These are phyloP conservation scores for Drosophila formosana DNA, from an alignment of 2,888 invertebrate genomes.

Conservation along the genomic window DNA sequence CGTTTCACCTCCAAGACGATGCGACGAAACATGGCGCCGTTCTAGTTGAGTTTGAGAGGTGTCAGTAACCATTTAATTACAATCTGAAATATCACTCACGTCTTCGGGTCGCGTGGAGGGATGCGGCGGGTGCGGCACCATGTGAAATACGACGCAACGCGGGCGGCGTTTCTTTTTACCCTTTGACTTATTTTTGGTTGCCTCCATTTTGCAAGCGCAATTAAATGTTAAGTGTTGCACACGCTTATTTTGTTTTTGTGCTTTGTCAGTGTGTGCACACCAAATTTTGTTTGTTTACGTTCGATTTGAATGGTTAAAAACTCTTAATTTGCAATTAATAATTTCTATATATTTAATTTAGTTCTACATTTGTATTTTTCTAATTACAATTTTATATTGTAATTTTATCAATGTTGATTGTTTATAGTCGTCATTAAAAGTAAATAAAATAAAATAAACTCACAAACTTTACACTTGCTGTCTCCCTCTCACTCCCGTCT, in stretches of 20 bases:
- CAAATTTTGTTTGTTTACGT: neutral
- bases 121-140: neutral
- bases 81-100: conserved; percentile 1
- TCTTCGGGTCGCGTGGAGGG: conserved; percentile 17
- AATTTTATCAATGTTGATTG: no score
- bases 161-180: neutral
- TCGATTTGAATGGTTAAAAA: neutral
- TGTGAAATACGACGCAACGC: neutral
- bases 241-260: neutral
- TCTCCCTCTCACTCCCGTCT: neutral
- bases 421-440: no score
- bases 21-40: conserved; percentile 4
- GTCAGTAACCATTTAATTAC: neutral
- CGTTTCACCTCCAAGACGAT: neutral
- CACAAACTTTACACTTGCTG: neutral
- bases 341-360: no score
- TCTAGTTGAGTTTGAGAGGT: neutral
- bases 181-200: neutral
- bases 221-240: neutral
- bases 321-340: no score
- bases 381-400: no score
- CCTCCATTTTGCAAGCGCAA: neutral
- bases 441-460: no score
- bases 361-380: no score
- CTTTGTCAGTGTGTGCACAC: neutral